Conservation (phyloP, 2,113 vertebrate species). For the Pterocles burchelli region DNA sequence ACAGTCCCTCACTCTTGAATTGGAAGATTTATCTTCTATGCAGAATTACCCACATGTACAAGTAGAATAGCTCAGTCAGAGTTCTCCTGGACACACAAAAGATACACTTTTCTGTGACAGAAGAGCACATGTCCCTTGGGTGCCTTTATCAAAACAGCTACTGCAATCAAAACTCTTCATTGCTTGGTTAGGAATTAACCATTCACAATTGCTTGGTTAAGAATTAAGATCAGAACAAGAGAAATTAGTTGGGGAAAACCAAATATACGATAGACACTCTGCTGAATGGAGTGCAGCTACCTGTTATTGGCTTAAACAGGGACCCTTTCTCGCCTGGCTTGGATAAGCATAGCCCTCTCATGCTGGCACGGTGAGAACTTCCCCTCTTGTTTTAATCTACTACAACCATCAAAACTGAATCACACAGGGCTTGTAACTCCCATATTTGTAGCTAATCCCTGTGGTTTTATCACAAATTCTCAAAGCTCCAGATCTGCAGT, state of each 20-base stretch:
- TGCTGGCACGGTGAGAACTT: neutral
- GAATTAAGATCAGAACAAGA: neutral
- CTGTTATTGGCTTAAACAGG: fast-evolving
- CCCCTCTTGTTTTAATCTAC: neutral
- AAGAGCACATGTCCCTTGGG: fast-evolving
- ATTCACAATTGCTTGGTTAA: neutral
- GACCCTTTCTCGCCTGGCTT: neutral
- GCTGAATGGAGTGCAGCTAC: neutral
- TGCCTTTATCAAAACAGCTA: neutral
- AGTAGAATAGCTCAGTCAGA: neutral
- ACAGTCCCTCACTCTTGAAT: neutral
- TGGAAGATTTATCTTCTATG: neutral
- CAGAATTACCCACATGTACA: neutral
- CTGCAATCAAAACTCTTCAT: neutral
- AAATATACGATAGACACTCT: neutral
- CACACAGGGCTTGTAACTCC: neutral
- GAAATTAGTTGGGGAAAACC: neutral
- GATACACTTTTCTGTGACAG: neutral
- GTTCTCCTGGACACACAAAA: neutral
- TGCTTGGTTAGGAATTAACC: neutral
- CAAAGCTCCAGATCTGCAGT: neutral
- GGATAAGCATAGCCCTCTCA: neutral
- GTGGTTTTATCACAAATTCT: neutral
- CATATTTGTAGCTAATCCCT: neutral
- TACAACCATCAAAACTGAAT: fast-evolving